Conservation (phyloP, 2,113 vertebrate species). For the Brachypodius melanocephalos region DNA sequence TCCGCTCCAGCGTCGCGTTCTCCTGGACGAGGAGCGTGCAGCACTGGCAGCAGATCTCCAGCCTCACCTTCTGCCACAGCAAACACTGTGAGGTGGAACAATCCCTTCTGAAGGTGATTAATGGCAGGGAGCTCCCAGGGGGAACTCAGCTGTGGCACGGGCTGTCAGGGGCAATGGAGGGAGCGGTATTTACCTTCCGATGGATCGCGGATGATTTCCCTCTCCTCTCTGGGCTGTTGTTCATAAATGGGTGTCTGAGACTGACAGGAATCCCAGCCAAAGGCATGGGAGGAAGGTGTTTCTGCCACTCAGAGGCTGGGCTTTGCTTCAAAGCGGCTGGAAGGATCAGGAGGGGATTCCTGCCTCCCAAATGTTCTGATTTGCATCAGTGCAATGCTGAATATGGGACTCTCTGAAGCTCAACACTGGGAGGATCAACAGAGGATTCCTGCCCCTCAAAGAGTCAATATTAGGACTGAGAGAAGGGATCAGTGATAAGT, state of each 20-base stretch:
- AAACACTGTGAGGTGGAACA: background rate
- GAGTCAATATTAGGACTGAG: background rate
- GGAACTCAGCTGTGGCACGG: conserved; percentile 18
- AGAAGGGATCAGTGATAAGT: background rate
- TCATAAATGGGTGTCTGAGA: background rate
- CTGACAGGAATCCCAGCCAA: background rate
- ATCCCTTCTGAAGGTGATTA: conserved; percentile 44
- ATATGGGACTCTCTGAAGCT: background rate
- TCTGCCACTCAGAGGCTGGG: background rate
- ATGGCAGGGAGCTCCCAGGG: conserved; percentile 12
- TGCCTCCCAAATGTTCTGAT: background rate
- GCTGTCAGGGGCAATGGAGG: conserved; percentile 39
- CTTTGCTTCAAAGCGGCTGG: background rate
- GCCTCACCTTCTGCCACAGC: background rate
- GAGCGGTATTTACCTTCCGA: conserved; percentile 44
- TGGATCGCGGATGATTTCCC: background rate
- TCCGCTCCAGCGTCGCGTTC: background rate
- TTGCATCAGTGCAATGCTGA: background rate
- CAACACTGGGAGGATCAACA: background rate
- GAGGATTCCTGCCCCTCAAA: background rate
- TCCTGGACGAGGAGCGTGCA: background rate
- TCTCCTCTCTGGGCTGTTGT: background rate
- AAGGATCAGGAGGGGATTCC: background rate
- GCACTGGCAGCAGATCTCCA: background rate
- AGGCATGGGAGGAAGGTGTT: background rate